Percentiles rank a stretch among this genome's conserved stretches.
phyloP scores from a whole-genome alignment of 2,113 vertebrate genomes.

The Podilymbus podiceps region DNA sequence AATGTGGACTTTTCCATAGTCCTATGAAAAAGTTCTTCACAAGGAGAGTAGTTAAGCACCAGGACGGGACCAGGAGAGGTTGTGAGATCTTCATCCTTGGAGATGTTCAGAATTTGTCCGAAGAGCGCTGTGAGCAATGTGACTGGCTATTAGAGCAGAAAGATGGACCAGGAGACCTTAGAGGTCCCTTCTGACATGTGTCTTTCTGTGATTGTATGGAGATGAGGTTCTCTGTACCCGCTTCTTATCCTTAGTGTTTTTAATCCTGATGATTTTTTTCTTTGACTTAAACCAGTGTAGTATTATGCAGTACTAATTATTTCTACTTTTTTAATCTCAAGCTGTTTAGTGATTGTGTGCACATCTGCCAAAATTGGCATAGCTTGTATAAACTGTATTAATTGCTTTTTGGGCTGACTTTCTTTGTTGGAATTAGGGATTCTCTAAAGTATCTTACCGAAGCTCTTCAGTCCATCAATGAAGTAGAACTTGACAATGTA shows the following conservation, averaged over 20 bases:
- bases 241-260: neutral
- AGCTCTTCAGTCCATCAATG: slow-evolving; percentile 79
- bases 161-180: neutral
- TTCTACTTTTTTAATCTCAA: neutral
- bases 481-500: slow-evolving; percentile 82
- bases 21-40: neutral
- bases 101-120: neutral
- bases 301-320: neutral
- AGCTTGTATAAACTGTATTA: neutral
- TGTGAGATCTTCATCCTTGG: neutral
- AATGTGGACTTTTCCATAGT: neutral
- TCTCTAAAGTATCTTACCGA: slow-evolving; percentile 86
- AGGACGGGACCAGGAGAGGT: neutral
- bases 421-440: slow-evolving; percentile 76
- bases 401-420: neutral
- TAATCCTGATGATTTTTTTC: neutral
- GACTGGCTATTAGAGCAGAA: neutral
- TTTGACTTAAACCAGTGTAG: neutral
- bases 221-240: neutral
- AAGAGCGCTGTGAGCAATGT: neutral
- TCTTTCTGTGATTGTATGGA: neutral
- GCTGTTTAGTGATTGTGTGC: neutral
- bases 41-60: neutral
- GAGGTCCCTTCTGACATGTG: neutral
- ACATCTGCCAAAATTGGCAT: neutral